phyloP scores from a whole-genome alignment of 2,797 vertebrate genomes.

The Lophius americanus region DNA sequence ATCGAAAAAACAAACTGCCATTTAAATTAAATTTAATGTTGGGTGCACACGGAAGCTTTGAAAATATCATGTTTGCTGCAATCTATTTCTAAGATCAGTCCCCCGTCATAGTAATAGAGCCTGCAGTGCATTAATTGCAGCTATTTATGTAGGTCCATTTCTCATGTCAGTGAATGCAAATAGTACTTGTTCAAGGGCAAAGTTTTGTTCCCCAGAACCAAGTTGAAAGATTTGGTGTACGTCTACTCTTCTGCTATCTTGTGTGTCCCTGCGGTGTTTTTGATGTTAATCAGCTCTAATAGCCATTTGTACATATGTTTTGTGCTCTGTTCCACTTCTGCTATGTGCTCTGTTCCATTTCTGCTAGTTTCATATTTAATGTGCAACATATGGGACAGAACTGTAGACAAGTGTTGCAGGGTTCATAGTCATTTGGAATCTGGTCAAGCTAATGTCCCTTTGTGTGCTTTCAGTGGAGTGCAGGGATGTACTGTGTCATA shows the following conservation, averaged over 20 bases:
- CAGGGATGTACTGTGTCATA: conserved; percentile 60
- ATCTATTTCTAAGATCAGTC: conserved; percentile 49
- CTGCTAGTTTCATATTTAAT: conserved; percentile 71
- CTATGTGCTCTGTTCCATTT: conserved; percentile 61
- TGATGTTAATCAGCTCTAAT: conserved; percentile 51
- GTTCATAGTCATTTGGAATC: conserved; percentile 59
- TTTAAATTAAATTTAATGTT: conserved; percentile 39
- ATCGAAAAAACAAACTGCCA: conserved; percentile 28
- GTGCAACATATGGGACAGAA: conserved; percentile 67
- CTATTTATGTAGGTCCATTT: conserved; percentile 45
- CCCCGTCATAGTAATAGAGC: conserved; percentile 41
- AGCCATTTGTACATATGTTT: conserved; percentile 42
- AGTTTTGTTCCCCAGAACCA: conserved; percentile 54
- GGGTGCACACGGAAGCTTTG: conserved; percentile 46
- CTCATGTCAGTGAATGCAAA: conserved; percentile 54
- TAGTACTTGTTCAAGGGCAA: conserved; percentile 44
- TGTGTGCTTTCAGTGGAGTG: conserved; percentile 47
- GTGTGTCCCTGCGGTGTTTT: conserved; percentile 57
- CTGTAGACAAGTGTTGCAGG: conserved; percentile 55
- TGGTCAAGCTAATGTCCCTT: conserved; percentile 61
- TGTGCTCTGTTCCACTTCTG: conserved; percentile 66
- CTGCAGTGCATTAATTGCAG: conserved; percentile 47
- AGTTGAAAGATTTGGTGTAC: conserved; percentile 42
- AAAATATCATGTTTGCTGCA: conserved; percentile 49
- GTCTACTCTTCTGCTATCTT: conserved; percentile 40